phyloP scores from a whole-genome alignment of 2,113 vertebrate genomes.

The Dipodomys ordii region DNA sequence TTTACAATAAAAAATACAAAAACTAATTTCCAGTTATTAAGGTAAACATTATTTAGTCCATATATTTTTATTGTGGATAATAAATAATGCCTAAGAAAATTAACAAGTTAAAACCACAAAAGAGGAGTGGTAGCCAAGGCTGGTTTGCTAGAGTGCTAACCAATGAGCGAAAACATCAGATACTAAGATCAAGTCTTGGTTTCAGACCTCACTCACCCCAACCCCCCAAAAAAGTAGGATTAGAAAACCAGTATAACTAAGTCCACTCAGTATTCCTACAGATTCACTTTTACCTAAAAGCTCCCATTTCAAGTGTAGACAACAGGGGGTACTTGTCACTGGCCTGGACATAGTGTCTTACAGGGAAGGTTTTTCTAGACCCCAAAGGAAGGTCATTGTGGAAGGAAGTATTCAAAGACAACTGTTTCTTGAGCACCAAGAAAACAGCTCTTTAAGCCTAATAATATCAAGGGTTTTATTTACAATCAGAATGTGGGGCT shows the following conservation, averaged over 20 bases:
- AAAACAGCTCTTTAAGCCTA: background rate
- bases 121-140: too few relatives aligned
- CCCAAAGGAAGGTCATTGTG: background rate
- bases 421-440: background rate
- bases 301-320: background rate
- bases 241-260: background rate
- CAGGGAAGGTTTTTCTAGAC: background rate
- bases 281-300: background rate
- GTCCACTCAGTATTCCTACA: background rate
- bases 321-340: background rate
- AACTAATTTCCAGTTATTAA: conserved; percentile 10
- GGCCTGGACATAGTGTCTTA: background rate
- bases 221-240: background rate
- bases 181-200: background rate
- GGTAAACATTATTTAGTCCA: background rate
- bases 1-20: too few relatives aligned
- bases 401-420: conserved; percentile 5
- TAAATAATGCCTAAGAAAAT: background rate
- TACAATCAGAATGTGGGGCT: background rate
- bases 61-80: background rate
- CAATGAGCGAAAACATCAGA: too few relatives aligned
- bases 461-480: background rate
- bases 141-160: too few relatives aligned
- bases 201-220: too few relatives aligned
- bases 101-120: background rate